A percentile compares a stretch with the other conserved stretches of the same genome.
Conservation (phyloP, 2,113 vertebrate genomes). For the Chloroceryle aenea region DNA sequence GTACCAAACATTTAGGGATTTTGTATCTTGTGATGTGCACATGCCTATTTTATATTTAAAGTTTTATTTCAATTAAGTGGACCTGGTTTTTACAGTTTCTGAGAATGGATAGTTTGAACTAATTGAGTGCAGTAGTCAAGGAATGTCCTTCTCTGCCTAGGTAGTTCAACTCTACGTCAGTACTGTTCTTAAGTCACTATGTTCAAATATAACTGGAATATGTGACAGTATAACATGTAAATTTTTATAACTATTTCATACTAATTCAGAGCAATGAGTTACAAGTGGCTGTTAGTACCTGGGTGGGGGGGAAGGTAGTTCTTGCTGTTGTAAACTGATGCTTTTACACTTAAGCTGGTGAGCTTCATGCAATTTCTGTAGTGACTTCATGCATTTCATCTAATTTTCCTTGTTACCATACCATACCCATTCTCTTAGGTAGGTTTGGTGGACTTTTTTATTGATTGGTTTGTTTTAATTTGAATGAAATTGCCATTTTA, state of each 20-base stretch:
- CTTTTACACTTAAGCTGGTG: not conserved
- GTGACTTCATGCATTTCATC: not conserved
- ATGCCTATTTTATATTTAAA: not conserved
- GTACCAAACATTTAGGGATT: accelerated
- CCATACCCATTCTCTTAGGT: not conserved
- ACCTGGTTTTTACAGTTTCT: not conserved
- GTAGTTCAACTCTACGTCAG: not conserved
- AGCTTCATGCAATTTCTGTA: not conserved
- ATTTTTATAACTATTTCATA: not conserved
- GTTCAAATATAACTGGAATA: not conserved
- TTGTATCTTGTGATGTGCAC: not conserved
- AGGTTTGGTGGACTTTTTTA: too few species aligned
- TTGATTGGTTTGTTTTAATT: not conserved
- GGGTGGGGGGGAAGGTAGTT: too few species aligned
- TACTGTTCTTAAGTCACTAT: not conserved
- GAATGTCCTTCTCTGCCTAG: not conserved
- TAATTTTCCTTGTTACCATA: not conserved
- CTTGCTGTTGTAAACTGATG: not conserved
- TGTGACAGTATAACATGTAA: not conserved
- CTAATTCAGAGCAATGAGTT: not conserved
- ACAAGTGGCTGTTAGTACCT: not conserved
- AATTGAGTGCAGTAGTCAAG: not conserved
- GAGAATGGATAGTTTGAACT: not conserved
- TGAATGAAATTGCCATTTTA: not conserved
- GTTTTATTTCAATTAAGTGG: not conserved